Percentiles rank a stretch among this genome's conserved stretches.
phyloP scores from a whole-genome alignment of 1,140 invertebrate genomes.

The Caenorhabditis inopinata region DNA sequence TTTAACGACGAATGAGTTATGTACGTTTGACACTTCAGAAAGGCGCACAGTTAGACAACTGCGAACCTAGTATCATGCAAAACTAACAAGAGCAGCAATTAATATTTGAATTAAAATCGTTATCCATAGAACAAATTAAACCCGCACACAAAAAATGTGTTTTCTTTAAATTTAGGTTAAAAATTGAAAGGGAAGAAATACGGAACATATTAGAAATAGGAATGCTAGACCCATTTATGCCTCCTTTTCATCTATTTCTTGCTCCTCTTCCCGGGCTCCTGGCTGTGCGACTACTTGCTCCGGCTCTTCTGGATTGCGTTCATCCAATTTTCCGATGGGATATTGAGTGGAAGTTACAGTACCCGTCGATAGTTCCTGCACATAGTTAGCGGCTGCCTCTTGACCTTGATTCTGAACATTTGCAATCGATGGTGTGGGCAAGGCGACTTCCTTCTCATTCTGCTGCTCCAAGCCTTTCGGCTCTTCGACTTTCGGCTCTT shows the following conservation, averaged over 20 bases:
- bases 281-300: not conserved
- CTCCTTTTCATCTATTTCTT: not conserved
- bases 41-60: too few relatives aligned
- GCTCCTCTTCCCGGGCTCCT: not conserved
- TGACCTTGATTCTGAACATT: not conserved
- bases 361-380: not conserved
- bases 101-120: not conserved
- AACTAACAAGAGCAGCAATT: too few relatives aligned
- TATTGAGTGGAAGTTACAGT: not conserved
- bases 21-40: too few relatives aligned
- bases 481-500: not conserved
- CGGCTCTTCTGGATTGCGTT: not conserved
- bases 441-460: not conserved
- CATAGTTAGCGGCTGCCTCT: not conserved
- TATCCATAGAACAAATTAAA: constrained; percentile 1
- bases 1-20: too few relatives aligned
- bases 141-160: not conserved
- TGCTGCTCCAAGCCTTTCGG: not conserved
- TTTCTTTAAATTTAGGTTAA: not conserved
- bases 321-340: constrained; percentile 3
- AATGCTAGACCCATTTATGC: not conserved
- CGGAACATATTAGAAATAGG: too few relatives aligned
- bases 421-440: not conserved
- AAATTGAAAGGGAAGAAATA: too few relatives aligned
- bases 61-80: too few relatives aligned